These are phyloP conservation scores for Nudaria mundana DNA, from an alignment of 2,888 invertebrate genomes.

Conservation along the genomic window DNA sequence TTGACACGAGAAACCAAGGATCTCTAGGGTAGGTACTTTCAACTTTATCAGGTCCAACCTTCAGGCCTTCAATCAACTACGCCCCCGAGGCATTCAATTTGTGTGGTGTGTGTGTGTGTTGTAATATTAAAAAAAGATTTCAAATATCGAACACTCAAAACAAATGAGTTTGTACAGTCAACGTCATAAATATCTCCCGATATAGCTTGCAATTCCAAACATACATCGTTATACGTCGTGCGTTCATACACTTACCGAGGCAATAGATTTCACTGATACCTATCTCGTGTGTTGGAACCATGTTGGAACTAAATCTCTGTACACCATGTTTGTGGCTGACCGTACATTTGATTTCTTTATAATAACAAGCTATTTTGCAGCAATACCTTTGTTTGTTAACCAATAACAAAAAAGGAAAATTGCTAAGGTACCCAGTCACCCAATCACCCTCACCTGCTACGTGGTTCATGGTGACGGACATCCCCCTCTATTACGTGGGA, in stretches of 20 bases:
- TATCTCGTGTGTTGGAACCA: no score
- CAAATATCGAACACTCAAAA: slow-evolving; percentile 13
- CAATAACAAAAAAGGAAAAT: no score
- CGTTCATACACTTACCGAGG: slow-evolving; percentile 46
- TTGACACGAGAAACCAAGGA: no score
- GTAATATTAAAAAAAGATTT: slow-evolving; percentile 12
- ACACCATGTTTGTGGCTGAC: slow-evolving; percentile 43
- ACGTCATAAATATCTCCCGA: slow-evolving; percentile 37
- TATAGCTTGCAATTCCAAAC: slow-evolving; percentile 26
- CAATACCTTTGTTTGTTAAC: slow-evolving; percentile 6
- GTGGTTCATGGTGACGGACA: no score
- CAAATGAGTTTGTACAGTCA: slow-evolving; percentile 34
- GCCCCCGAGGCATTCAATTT: no score
- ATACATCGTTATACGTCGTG: slow-evolving; percentile 42
- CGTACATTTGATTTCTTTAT: slow-evolving; percentile 36
- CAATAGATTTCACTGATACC: slow-evolving; percentile 60
- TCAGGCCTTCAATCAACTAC: no score
- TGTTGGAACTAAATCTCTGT: slow-evolving; percentile 53
- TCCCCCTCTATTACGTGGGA: no score
- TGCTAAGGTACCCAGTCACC: no score
- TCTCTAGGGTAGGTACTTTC: no score
- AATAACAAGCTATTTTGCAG: slow-evolving; percentile 12
- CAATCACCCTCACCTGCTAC: no score
- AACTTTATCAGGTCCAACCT: no score
- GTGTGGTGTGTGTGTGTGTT: no score